Base-by-base conservation (phyloP, 2,888 invertebrate species). In the Eupelmus urozonus region DNA sequence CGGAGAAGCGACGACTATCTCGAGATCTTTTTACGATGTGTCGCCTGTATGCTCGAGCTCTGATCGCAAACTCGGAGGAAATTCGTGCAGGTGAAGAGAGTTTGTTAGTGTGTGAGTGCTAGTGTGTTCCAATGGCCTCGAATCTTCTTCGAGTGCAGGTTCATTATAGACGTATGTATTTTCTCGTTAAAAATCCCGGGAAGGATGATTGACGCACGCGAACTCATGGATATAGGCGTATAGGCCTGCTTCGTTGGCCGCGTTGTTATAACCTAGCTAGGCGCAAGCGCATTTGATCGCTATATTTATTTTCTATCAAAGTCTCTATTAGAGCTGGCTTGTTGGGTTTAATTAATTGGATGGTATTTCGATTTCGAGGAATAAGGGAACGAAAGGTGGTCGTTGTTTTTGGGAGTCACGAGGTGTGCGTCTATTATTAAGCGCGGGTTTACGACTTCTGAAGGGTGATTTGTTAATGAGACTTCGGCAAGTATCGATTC, bases 131-230 rank as follows among this genome's bases (percentile, higher is more conserved):
- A 73, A 73, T 73, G 72, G 63, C 53, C 27, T n/a, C 72, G 40
- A 55, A 55, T 63, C 72, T 23, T 74, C 29, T 45, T 27, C 16
- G 25, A n/a, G n/a, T 27, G 11, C 40, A 29, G 11, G 34, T 45
- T 7, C 16, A 45, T 9, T 7, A 13, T 45, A 13, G 9, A 2
- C 16, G 45, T 45, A 13, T 13, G 57, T 3, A 13, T 18, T 9
- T 42, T 3, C 23, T 13, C 45, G 63, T 53, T 63, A 73, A 42
- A 40, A 63, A 73, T 51, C 72, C 40, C 25, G 25, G 16, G 16
- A 0, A 63, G 51, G 25, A 75, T 62, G 75, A 75, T 60, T 75
- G 67, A 67, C 75, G 42, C 66, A 45, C 4, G 66, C 16, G 2
- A 16, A 16, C 13, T 9, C 9, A 45, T 45, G 16, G 13, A 45